Percentiles rank a stretch among this genome's conserved stretches.
phyloP scores from a whole-genome alignment of 2,888 invertebrate species.

The Metopia argyrocephala region DNA sequence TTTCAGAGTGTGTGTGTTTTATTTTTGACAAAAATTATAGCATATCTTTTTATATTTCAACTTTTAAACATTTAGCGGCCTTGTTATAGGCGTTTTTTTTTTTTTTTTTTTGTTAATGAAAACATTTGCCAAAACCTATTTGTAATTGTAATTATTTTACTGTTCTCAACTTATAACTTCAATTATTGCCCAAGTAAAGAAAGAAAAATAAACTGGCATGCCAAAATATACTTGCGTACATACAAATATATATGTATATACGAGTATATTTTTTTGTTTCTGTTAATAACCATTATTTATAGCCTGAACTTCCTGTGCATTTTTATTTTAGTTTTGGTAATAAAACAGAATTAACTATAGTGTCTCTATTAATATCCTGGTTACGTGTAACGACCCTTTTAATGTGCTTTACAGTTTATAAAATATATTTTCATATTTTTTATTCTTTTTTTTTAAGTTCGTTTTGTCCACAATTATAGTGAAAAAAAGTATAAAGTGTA shows the following conservation, averaged over 20 bases:
- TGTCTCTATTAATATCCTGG: conserved; percentile 64
- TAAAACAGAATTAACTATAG: conserved; percentile 63
- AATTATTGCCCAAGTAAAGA: conserved; percentile 33
- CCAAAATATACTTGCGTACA: neutral
- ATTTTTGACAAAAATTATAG: neutral
- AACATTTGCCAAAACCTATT: neutral
- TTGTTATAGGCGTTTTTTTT: neutral
- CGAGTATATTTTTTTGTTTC: conserved; percentile 39
- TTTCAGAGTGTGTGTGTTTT: too few relatives aligned
- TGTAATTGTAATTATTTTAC: neutral
- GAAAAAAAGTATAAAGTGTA: too few relatives aligned
- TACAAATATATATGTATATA: too few relatives aligned
- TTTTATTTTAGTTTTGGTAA: conserved; percentile 49
- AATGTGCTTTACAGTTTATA: conserved; percentile 59
- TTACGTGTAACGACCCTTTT: conserved; percentile 64
- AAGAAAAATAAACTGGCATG: neutral
- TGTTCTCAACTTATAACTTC: conserved; percentile 20
- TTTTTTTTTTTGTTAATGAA: neutral
- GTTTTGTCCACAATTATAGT: too few relatives aligned
- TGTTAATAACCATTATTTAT: conserved; percentile 61
- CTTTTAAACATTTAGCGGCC: neutral
- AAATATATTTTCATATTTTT: conserved; percentile 22
- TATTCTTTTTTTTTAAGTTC: neutral
- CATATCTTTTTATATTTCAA: neutral
- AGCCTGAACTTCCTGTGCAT: conserved; percentile 8